Base-by-base conservation (phyloP, 1,140 invertebrate genomes). In the Cardiocondyla obscurior region DNA sequence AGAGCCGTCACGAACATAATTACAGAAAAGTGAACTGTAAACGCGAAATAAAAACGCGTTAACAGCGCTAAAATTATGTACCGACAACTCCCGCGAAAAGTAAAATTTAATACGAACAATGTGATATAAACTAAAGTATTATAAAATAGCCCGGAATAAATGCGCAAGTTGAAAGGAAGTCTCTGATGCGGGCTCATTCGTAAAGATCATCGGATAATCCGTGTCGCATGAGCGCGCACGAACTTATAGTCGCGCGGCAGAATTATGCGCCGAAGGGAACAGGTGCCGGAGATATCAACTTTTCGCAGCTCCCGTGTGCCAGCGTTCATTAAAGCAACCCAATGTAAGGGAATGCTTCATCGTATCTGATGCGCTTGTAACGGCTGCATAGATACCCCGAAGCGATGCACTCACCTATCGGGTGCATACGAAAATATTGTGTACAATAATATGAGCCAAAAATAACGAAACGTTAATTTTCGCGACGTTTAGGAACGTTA, bases 231-330 rank as follows among this genome's bases (percentile, higher is more conserved):
- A 64, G 6, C 33, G 46, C 22, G 33, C 36, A 28, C 33, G 16
- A 12, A 69, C 62, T 79, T 79, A 28, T 39, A 67, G 62, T 53
- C 62, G 12, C 62, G 36, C 46, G 46, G 62, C 5, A 39, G 36
- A 79, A 69, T 53, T 69, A 69, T 79, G 36, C 62, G 74, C 74
- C 62, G 74, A 55, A 69, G 74, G 74, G 74, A 69, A 79, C 74
- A 79, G 74, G 62, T 79, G 74, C 36, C 46, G 49, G 74, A 53
- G 74, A 79, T 79, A 79, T 79, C 74, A 79, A 79, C 74, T 79
- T 79, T 79, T 79, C 74, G 74, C 74, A 69, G 62, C 74, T 79
- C 74, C 74, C 5, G 74, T 79, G 33, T 22, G 74, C 33, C 62
- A 69, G 25, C 46, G 62, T 79, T 69, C 74, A 79, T 79, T 69